Conservation (phyloP, 2,888 invertebrate genomes). For the Aradus depressus region DNA sequence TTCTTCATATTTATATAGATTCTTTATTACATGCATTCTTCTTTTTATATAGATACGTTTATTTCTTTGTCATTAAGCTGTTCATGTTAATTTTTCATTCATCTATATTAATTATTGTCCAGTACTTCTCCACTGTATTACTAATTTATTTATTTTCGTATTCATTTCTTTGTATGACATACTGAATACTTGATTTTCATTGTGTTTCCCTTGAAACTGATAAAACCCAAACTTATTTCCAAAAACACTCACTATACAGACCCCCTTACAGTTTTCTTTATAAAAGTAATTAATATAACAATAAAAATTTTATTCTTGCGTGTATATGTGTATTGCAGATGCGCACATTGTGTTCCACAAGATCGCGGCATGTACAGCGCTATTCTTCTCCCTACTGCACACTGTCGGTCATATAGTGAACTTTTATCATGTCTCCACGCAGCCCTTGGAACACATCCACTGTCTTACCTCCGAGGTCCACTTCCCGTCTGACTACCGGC, state of each 20-base stretch:
- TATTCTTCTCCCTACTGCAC: conserved; percentile 85
- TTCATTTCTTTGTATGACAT: not conserved
- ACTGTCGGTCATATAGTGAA: conserved; percentile 92
- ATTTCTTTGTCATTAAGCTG: no score
- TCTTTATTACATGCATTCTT: no score
- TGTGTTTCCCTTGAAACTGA: not conserved
- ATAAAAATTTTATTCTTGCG: not conserved
- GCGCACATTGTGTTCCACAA: conserved; percentile 96
- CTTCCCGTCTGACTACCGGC: conserved; percentile 86
- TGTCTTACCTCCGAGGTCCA: conserved; percentile 89
- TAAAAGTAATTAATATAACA: not conserved
- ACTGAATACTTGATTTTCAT: not conserved
- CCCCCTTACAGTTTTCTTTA: not conserved
- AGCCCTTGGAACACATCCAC: conserved; percentile 80
- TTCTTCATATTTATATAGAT: no score
- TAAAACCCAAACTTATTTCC: not conserved
- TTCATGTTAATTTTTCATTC: no score
- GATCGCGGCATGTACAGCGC: conserved; percentile 86
- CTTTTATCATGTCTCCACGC: conserved; percentile 94
- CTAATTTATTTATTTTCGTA: no score
- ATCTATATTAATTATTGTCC: no score
- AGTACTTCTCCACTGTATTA: no score
- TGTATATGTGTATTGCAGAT: conserved; percentile 43
- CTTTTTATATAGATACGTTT: no score
- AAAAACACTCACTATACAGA: not conserved